Evolutionary conservation across 2,113 vertebrate species (phyloP).

Genomic region (Nycticryphes semicollaris): DNA sequence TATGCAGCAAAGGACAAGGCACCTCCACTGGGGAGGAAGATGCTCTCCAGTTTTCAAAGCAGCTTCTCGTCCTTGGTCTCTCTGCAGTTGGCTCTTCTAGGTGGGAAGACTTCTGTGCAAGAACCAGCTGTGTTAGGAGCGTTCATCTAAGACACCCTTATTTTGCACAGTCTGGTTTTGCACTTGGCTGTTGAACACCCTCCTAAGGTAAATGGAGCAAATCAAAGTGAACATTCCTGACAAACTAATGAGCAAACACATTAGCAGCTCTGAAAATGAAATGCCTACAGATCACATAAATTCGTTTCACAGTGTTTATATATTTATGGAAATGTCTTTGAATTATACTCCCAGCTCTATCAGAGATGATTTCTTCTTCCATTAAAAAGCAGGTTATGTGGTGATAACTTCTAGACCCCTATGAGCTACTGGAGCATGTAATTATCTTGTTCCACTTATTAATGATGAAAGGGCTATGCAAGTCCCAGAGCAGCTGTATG

Average conservation of each 20-base stretch:
- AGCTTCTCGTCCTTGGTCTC: not conserved
- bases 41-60: not conserved
- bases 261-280: conserved; percentile 27
- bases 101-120: not conserved
- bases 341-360: not conserved
- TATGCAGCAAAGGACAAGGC: not conserved
- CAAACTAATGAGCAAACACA: conserved; percentile 40
- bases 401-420: conserved; percentile 55
- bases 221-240: conserved; percentile 12
- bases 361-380: conserved; percentile 43
- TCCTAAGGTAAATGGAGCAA: conserved; percentile 49
- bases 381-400: conserved; percentile 36
- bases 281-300: not conserved
- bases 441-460: conserved; percentile 60
- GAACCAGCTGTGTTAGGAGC: not conserved
- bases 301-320: conserved; percentile 51
- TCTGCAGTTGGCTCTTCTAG: not conserved
- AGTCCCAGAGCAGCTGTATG: conserved; percentile 38
- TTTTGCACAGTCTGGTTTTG: not conserved
- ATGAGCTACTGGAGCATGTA: conserved; percentile 53
- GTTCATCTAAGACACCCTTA: not conserved
- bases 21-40: accelerated
- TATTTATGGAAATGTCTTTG: conserved; percentile 57
- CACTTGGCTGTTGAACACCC: not conserved
- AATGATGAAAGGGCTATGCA: conserved; percentile 51